Base-by-base conservation (phyloP, 2,113 vertebrate genomes). In the Smithornis capensis region DNA sequence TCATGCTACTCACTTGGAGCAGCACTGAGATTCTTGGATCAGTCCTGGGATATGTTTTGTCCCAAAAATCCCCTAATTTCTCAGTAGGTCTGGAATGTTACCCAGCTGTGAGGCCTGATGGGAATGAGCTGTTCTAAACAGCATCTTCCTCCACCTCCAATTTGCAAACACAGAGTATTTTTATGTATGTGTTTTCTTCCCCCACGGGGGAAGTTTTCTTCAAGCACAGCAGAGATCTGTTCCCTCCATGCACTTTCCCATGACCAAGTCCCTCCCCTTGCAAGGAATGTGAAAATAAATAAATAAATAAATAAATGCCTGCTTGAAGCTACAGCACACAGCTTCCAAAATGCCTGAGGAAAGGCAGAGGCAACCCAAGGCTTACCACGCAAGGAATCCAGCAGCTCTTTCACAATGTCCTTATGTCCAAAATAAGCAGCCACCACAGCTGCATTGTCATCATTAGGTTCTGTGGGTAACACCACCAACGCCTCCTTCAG, bases 351-450 rank as follows among this genome's bases (percentile, higher is more conserved):
- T 44, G 9, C 35, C 2, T 9, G 18, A 59, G 57, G 52, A 63
- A 50, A 59, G 57, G 86, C 49, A 88, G 49, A 80, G 71, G 45
- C 19, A 73, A 53, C 4, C 23, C 63, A 38, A 49, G 27, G 25
- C 94, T 92, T 96, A 99, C 99, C 98, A 55, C 96, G 96, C 50
- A 99, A 89, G 22, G 98, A 98, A 94, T 99, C 98, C 53, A 99
- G 98, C 70, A 99, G 97, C 75, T 99, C 98, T 69, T 97, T 98
- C 62, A 99, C 98, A 10, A 99, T 11, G 1, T 96, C 93, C 16
- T 96, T 86, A 69, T 99, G 98, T 35, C 99, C 99, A 24, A 97
- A 98, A 92, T 98, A 98, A 0, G 99, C 98, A 1, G 99, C 99
- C 79, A 99, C 89, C 90, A 99, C 98, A 2, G 98, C 99, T 0